Evolutionary conservation across 2,113 vertebrate genomes (phyloP).

Genomic region (Paracanthobrama guichenoti): DNA sequence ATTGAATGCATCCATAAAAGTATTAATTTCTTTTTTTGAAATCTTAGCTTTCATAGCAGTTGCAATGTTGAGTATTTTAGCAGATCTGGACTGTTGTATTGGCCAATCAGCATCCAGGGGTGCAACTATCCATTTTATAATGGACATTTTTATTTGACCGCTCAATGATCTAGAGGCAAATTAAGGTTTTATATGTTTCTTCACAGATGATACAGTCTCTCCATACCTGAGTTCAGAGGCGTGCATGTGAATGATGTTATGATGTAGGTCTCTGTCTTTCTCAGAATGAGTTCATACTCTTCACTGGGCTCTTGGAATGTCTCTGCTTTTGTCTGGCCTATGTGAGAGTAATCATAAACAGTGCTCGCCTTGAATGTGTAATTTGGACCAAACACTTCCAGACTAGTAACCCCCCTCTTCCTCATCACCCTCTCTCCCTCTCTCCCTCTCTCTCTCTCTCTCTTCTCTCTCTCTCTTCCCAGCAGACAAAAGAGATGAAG

Average conservation of each 20-base stretch:
- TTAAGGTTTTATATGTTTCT: not conserved
- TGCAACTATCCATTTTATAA: not conserved
- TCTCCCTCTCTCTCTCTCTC: constrained; percentile 3
- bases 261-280: constrained; percentile 39
- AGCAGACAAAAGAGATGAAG: constrained; percentile 36
- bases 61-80: not conserved
- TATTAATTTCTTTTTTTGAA: not conserved
- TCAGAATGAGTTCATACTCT: constrained; percentile 34
- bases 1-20: not conserved
- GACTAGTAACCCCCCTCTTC: constrained; percentile 15
- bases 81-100: not conserved
- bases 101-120: not conserved
- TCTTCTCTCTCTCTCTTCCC: constrained; percentile 12
- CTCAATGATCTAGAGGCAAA: not conserved
- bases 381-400: constrained; percentile 57
- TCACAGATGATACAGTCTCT: not conserved
- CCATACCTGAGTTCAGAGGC: not conserved
- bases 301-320: constrained; percentile 57
- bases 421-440: not conserved
- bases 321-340: constrained; percentile 48
- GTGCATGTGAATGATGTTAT: constrained; percentile 44
- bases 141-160: not conserved
- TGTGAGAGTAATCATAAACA: constrained; percentile 61
- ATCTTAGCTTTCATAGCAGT: not conserved
- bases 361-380: constrained; percentile 56